A percentile compares a stretch with the other conserved stretches of the same genome.
Evolutionary conservation across 2,797 vertebrate species (phyloP).

Genomic region (Siniperca obscura): DNA sequence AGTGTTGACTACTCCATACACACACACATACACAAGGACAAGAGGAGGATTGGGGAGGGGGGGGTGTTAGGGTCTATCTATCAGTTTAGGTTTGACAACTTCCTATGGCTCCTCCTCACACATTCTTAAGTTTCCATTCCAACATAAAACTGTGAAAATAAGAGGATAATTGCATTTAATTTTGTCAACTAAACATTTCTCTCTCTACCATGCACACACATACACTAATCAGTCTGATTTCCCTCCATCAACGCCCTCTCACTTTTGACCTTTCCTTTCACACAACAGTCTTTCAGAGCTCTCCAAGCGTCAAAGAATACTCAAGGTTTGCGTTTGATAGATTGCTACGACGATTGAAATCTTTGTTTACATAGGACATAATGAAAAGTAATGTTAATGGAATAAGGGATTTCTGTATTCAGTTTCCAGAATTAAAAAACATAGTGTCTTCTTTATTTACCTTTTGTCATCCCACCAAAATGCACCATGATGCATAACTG

Average conservation of each 20-base stretch:
- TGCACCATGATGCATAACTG: no score
- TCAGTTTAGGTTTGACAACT: conserved; percentile 41
- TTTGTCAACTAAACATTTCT: neutral
- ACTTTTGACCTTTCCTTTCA: conserved; percentile 42
- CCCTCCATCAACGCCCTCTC: conserved; percentile 35
- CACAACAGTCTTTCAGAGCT: conserved; percentile 20
- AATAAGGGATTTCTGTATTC: no score
- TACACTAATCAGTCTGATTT: conserved; percentile 16
- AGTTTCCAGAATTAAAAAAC: no score
- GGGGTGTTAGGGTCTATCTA: conserved; percentile 36
- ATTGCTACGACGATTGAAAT: neutral
- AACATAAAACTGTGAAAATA: neutral
- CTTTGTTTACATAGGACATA: neutral
- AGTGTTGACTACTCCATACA: conserved; percentile 21
- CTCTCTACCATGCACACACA: neutral
- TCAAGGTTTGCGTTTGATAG: conserved; percentile 15
- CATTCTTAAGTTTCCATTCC: conserved; percentile 24
- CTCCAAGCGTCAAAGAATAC: conserved; percentile 12
- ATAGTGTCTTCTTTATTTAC: no score
- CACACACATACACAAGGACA: conserved; percentile 6
- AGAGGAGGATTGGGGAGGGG: neutral
- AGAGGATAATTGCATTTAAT: neutral
- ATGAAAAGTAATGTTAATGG: no score
- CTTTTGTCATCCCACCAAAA: no score
- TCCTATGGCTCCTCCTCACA: conserved; percentile 20